Evolutionary conservation across 1,140 invertebrate species (phyloP), one percentile per base, ranked within the genome.

Genomic region (Acromyrmex charruanus): DNA sequence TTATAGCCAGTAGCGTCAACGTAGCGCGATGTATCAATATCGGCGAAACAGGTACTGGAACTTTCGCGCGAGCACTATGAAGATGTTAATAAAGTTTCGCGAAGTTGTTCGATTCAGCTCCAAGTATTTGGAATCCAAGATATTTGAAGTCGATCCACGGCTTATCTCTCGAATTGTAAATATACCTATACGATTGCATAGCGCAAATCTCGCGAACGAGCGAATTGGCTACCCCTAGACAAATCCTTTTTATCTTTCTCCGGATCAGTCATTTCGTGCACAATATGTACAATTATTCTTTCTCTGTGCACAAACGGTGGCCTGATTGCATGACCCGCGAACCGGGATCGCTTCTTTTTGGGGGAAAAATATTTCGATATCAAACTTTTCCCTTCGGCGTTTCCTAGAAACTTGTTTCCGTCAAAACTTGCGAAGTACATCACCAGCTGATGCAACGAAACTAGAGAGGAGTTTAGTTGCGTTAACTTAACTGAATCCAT

Each of bases 201-300:
- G n/a, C 14, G 12, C 6, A 51, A 79, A 66, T 66, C 25, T 44
- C 12, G 25, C 39, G 39, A 63, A 25, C 55, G 58, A 58, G 18
- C 65, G 9, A 51, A 69, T 63, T 31, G 55, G 12, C 14, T 31
- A n/a, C 25, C 74, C 74, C 35, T 18, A 51, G 14, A 14, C 12
- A 49, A 21, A 9, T 2, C 9, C 6, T 18, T 71, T 25, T 71
- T 58, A 55, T 28, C n/a, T 61, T n/a, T 77, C 18, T n/a, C n/a
- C 55, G 28, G 25, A 5, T 14, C 51, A 31, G 31, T 74, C 55
- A 51, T 75, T 61, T 10, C 4, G 53, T 28, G 7, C n/a, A 84
- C 80, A 84, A 84, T 84, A 75, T 61, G 80, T 28, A 75, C 80
- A 84, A 84, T 84, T 58, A 84, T 84, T 63, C 69, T 35, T 75